These are phyloP conservation scores for Hemiprocne comata DNA, from an alignment of 2,113 vertebrate genomes.

Conservation along the genomic window DNA sequence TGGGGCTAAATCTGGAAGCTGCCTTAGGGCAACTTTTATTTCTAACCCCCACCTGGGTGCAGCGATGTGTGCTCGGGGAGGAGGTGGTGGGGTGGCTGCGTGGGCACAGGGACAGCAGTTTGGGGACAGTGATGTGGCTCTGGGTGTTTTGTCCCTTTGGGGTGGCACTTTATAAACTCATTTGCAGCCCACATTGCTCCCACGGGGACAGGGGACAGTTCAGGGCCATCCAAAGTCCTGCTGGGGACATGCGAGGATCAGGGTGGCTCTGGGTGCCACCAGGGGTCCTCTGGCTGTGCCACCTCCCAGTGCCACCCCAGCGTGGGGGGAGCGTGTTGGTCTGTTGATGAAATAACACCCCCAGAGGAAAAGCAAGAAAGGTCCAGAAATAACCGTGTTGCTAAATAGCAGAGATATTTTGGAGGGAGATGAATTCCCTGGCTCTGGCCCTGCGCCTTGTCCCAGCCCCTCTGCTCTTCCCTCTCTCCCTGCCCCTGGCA, in stretches of 20 bases:
- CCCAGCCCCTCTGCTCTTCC: background rate
- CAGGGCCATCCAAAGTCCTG: background rate
- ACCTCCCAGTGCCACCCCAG: background rate
- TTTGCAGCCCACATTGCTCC: too few relatives aligned
- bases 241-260: rapidly evolving
- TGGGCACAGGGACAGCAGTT: background rate
- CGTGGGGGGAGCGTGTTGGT: background rate
- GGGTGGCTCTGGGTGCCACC: background rate
- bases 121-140: background rate
- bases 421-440: background rate
- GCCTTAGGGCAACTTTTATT: background rate
- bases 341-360: background rate
- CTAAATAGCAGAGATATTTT: background rate
- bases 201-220: too few relatives aligned
- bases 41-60: background rate
- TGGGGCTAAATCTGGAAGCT: slow-evolving; percentile 20
- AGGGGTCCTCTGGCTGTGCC: background rate
- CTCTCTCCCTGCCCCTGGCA: background rate
- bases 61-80: background rate
- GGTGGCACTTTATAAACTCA: background rate
- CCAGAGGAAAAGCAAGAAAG: background rate
- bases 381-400: slow-evolving; percentile 6
- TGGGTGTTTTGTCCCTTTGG: background rate
- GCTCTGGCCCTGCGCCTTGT: background rate
- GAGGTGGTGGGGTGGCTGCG: background rate